Base-by-base conservation (phyloP, 2,113 vertebrate species). In the Mastomys coucha region DNA sequence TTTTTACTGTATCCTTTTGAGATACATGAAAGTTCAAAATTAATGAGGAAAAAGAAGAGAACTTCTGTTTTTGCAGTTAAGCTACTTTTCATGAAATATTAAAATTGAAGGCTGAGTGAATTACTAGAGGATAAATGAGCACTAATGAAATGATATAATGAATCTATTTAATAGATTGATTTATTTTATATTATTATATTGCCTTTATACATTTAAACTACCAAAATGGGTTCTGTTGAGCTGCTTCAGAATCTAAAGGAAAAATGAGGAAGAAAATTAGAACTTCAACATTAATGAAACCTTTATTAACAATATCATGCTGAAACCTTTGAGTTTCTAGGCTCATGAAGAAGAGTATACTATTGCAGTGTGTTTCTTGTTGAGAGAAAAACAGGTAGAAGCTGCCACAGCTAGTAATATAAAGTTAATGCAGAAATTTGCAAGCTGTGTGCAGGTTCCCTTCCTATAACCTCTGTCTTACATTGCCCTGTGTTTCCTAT, bases 391-490 rank as follows among this genome's bases (percentile, higher is more conserved):
- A 73, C 51, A 90, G 56, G 42, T 49, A 93, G 33, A 8, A 90
- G 10, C 19, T 77, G 5, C 33, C 45, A 85, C n/a, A 88, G 26
- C 72, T 16, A 76, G 53, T 73, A 65, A 69, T 58, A 19, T 69
- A 28, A 78, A 24, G 76, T 80, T 24, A 88, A 31, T n/a, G 26
- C 14, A 78, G 16, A 95, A 91, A 89, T 92, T 39, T 78, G 22
- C 53, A 42, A 88, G 17, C 24, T 49, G 10, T 60, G 24, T 51
- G 88, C 26, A 53, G 42, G 3, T 4, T n/a, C 77, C 26, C 36
- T 97, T 72, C 24, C 26, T 89, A 33, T 93, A 82, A 96, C 94
- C 60, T 96, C 94, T 96, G 86, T 69, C 73, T 69, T 86, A 87
- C 4, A 72, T 58, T 72, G 28, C 51, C 49, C 85, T 93, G 2